phyloP scores from a whole-genome alignment of 2,888 invertebrate species.

The Germaria angustata region DNA sequence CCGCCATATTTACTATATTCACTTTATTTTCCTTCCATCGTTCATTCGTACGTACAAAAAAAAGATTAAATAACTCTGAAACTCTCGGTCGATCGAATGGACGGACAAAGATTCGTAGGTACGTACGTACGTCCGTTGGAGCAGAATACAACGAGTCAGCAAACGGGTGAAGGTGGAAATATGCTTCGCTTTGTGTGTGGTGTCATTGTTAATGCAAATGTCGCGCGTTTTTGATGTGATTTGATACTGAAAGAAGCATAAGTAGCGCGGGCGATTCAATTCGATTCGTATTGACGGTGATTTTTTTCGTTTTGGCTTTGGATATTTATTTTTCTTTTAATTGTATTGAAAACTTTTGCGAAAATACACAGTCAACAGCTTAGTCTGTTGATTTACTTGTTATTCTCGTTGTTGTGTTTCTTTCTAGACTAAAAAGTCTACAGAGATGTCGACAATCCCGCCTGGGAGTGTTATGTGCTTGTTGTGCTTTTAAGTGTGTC shows the following conservation, averaged over 20 bases:
- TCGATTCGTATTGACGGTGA: conserved; percentile 56
- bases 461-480: conserved; percentile 35
- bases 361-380: conserved; percentile 1
- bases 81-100: conserved; percentile 10
- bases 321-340: conserved; percentile 22
- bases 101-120: not conserved
- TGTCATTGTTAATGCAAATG: conserved; percentile 68
- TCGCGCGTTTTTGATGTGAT: conserved; percentile 67
- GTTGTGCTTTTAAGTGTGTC: conserved; percentile 37
- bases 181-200: conserved; percentile 65
- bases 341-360: conserved; percentile 43
- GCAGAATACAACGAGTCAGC: conserved; percentile 43
- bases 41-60: not conserved
- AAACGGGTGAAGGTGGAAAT: conserved; percentile 64
- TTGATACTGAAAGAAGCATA: conserved; percentile 53
- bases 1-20: conserved; percentile 64
- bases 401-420: conserved; percentile 34
- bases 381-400: conserved; percentile 59
- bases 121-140: conserved; percentile 2
- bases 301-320: conserved; percentile 24
- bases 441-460: conserved; percentile 40
- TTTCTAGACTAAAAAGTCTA: conserved; percentile 42
- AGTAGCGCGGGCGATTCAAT: conserved; percentile 64
- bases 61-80: conserved; percentile 15
- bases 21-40: conserved; percentile 14